A percentile compares a stretch with the other conserved stretches of the same genome.
phyloP scores from a whole-genome alignment of 2,113 vertebrate species.

The Sinocyclocheilus grahami region DNA sequence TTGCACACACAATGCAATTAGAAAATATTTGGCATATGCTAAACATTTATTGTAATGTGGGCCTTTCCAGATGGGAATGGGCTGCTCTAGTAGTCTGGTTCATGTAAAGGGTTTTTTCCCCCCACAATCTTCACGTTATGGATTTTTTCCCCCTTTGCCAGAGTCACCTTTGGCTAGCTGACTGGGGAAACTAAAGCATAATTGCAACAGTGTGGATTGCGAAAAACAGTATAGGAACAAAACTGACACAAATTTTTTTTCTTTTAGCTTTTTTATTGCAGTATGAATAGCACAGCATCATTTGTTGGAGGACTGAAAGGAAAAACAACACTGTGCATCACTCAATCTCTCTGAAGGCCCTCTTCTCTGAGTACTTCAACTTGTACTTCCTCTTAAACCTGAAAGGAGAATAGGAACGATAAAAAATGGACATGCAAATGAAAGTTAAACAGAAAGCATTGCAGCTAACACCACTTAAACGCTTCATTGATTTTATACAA shows the following conservation, averaged over 20 bases:
- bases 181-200: background rate
- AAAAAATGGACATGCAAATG: background rate
- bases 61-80: background rate
- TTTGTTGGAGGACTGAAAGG: background rate
- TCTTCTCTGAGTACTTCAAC: conserved; percentile 87
- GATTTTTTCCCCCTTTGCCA: background rate
- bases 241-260: background rate
- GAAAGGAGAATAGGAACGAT: background rate
- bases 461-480: background rate
- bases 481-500: background rate
- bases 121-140: background rate
- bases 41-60: background rate
- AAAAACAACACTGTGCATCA: conserved; percentile 54
- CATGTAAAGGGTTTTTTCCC: background rate
- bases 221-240: background rate
- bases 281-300: background rate
- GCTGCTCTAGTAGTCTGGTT: background rate
- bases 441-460: background rate
- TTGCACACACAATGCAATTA: background rate
- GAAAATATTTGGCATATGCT: background rate
- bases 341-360: conserved; percentile 83
- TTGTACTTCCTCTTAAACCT: conserved; percentile 88
- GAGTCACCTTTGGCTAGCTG: background rate
- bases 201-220: background rate
- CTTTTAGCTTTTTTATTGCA: background rate